These are phyloP conservation scores for Salminus brasiliensis DNA, from an alignment of 2,113 vertebrate species.

Conservation along the genomic window DNA sequence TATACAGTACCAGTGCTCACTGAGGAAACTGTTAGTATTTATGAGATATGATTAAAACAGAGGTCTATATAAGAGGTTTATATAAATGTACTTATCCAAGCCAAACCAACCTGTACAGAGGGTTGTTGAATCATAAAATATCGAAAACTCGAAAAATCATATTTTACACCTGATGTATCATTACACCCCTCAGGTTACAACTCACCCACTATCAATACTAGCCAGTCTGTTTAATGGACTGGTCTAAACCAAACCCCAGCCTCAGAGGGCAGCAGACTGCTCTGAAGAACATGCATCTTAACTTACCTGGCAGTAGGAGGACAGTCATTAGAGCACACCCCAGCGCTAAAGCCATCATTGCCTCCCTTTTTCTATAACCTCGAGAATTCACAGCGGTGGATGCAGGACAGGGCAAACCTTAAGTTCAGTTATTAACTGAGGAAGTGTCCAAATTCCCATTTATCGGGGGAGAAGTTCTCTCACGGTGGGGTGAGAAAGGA, in stretches of 20 bases:
- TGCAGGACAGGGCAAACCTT: background rate
- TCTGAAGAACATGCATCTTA: too few species aligned
- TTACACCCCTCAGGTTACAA: too few species aligned
- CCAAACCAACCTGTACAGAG: too few species aligned
- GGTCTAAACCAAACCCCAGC: background rate
- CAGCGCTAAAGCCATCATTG: constrained; percentile 24
- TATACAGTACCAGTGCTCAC: too few species aligned
- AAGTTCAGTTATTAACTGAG: background rate
- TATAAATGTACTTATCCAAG: too few species aligned
- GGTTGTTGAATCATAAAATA: too few species aligned
- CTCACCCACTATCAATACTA: background rate
- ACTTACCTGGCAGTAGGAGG: constrained; percentile 39
- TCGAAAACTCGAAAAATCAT: too few species aligned
- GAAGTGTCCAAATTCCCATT: constrained; percentile 45
- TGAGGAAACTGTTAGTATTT: too few species aligned
- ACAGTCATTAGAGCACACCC: constrained; percentile 5
- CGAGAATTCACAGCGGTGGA: background rate
- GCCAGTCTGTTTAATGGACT: background rate
- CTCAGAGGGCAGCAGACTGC: too few species aligned
- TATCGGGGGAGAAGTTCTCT: constrained; percentile 9
- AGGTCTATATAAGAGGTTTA: too few species aligned
- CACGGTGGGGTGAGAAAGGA: background rate
- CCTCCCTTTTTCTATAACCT: background rate
- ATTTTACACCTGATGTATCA: too few species aligned
- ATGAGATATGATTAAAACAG: too few species aligned